Evolutionary conservation across 1,140 invertebrate species (phyloP), one percentile per base, ranked within the genome.

Genomic region (Trachelipus rathkii): DNA sequence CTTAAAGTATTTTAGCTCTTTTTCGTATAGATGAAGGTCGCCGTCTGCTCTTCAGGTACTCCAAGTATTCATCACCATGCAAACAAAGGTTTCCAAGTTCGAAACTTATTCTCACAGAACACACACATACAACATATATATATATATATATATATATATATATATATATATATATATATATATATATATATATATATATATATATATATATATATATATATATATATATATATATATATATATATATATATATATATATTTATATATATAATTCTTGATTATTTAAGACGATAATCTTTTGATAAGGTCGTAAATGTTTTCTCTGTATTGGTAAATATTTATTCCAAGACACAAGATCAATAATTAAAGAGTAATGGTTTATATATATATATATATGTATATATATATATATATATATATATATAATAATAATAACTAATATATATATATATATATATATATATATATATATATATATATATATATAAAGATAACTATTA

Each of bases 141-240:
- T 7, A 60, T 7, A 60, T 60, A 71, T 71, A 23, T 71, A 60
- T 6, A 33, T 6, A 33, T 6, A 33, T 6, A 71, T 7, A 19
- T 7, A 60, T 7, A 60, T 60, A 71, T 71, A 23, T 71, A 60
- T 71, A 60, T 71, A 43, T 71, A 71, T 71, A 60, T 71, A 71
- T 71, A 43, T 71, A 71, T 71, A 60, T 43, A 71, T 43, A 72
- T 43, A 60, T 71, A 43, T 71, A 60, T 71, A 60, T 71, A 71
- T 71, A 60, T 71, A 71, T 71, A 71, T 71, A 60, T 43, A 60
- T 71, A 71, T 71, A 33, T 33, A 71, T 71, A 60, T 71, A 60
- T 71, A 60, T 71, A 60, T 71, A 60, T 71, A 60, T 71, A 60
- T 71, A 60, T 71, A 71, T 43, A 60, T 71, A 60, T 71, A 53